phyloP scores from a whole-genome alignment of 2,888 invertebrate genomes.

The Fragum sueziense region DNA sequence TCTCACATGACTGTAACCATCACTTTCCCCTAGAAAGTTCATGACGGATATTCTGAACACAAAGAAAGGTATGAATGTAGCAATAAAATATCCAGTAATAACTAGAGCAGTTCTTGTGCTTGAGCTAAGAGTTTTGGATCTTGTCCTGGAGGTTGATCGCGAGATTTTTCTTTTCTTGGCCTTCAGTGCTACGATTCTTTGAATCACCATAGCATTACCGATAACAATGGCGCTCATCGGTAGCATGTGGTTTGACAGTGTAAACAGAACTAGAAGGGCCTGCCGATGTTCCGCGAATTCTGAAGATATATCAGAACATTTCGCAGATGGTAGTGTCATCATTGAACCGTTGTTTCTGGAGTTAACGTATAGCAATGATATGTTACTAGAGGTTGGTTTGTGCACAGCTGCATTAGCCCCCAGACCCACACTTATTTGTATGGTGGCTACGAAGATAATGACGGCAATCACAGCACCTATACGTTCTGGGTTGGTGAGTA shows the following conservation, averaged over 20 bases:
- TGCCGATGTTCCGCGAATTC: not conserved
- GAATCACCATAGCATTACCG: not conserved
- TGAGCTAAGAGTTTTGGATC: not conserved
- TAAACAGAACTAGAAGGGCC: not conserved
- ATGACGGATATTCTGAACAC: not conserved
- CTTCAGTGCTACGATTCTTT: not conserved
- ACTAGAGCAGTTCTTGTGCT: not conserved
- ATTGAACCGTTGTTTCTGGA: not conserved
- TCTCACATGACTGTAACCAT: not conserved
- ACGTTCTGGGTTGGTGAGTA: not conserved
- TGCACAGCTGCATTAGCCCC: not conserved
- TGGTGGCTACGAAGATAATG: not conserved
- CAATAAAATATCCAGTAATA: not conserved
- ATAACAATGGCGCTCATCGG: not conserved
- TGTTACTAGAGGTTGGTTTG: not conserved
- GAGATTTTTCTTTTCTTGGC: not conserved
- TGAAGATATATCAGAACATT: not conserved
- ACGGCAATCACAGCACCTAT: not conserved
- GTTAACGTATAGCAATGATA: not conserved
- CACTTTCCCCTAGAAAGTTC: not conserved
- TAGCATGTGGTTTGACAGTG: not conserved
- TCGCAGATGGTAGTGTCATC: not conserved
- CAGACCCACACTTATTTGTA: not conserved
- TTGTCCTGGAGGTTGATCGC: not conserved
- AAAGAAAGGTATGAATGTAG: not conserved